A percentile compares a stretch with the other conserved stretches of the same genome.
Evolutionary conservation across 2,888 invertebrate species (phyloP).

Genomic region (Formica aserva): DNA sequence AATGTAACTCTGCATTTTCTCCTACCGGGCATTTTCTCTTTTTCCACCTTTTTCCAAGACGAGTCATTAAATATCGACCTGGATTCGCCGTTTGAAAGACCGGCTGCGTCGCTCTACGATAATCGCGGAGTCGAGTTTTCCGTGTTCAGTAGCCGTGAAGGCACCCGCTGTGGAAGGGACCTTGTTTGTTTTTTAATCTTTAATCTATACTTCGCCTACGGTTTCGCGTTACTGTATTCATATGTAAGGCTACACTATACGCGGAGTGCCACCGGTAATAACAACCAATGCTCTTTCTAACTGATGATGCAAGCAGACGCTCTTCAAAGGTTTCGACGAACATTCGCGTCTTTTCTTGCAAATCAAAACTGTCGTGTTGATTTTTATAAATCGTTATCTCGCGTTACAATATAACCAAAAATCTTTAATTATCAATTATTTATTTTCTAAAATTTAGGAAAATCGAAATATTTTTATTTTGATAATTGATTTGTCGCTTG

Average conservation of each 20-base stretch:
- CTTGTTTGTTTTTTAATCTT: conserved; percentile 59
- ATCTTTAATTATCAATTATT: not conserved
- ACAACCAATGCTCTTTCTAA: conserved; percentile 23
- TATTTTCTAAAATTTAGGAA: not conserved
- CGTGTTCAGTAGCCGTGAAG: conserved; percentile 47
- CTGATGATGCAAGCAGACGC: conserved; percentile 21
- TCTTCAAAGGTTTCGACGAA: conserved; percentile 15
- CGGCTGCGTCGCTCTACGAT: not conserved
- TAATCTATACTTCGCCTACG: conserved; percentile 33
- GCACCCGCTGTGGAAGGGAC: conserved; percentile 25
- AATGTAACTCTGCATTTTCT: not conserved
- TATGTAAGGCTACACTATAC: conserved; percentile 41
- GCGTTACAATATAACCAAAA: not conserved
- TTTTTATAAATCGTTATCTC: not conserved
- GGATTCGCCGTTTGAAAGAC: conserved; percentile 30
- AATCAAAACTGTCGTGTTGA: not conserved
- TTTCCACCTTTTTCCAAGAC: conserved; percentile 27
- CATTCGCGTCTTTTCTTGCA: not conserved
- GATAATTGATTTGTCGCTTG: not conserved
- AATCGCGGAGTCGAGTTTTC: conserved; percentile 24
- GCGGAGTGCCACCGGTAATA: conserved; percentile 20
- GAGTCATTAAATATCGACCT: conserved; percentile 42
- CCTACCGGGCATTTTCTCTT: not conserved
- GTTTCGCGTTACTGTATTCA: conserved; percentile 27
- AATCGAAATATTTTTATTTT: conserved; percentile 2